Base-by-base conservation (phyloP, 2,888 invertebrate genomes). In the Steinernema scapterisci region DNA sequence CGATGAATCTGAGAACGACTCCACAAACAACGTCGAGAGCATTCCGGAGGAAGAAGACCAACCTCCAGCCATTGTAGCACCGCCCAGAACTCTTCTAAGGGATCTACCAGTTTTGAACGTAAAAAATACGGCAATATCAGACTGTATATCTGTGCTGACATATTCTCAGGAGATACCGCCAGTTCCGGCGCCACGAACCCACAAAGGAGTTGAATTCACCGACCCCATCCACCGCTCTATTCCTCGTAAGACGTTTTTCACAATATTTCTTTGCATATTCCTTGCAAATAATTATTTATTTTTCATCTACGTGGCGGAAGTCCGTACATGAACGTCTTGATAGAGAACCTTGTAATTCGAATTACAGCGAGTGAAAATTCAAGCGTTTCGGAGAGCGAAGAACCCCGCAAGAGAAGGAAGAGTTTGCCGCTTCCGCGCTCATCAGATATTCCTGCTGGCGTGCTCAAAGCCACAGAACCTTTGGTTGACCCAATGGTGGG, bases 311-410 rank as follows among this genome's bases (percentile, higher is more conserved):
- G n/a, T n/a, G n/a, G n/a, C n/a, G n/a, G n/a, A n/a, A n/a, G n/a
- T n/a, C n/a, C n/a, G n/a, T n/a, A n/a, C n/a, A n/a, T n/a, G n/a
- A n/a, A n/a, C n/a, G n/a, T n/a, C n/a, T n/a, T n/a, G n/a, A n/a
- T n/a, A n/a, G n/a, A n/a, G n/a, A n/a, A n/a, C n/a, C n/a, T n/a
- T n/a, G n/a, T n/a, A n/a, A n/a, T 13, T 21, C 16, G 27, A 43
- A 63, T 79, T 83, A 72, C 75, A 85, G 85, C 85, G 0, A 85
- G 84, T 46, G 84, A 84, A 54, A 80, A 82, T n/a, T 85, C 85
- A 0, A 80, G 82, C 23, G 70, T 43, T 23, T 74, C 77, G 27
- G 77, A 74, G 52, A 71, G 21, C 6, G 45, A 27, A 13, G 72
- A 45, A 25, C 73, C 73, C 21, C 73, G 73, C 0, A 46, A 44